These are phyloP conservation scores for Zosterops japonicus DNA, from an alignment of 2,113 vertebrate genomes.

Conservation along the genomic window DNA sequence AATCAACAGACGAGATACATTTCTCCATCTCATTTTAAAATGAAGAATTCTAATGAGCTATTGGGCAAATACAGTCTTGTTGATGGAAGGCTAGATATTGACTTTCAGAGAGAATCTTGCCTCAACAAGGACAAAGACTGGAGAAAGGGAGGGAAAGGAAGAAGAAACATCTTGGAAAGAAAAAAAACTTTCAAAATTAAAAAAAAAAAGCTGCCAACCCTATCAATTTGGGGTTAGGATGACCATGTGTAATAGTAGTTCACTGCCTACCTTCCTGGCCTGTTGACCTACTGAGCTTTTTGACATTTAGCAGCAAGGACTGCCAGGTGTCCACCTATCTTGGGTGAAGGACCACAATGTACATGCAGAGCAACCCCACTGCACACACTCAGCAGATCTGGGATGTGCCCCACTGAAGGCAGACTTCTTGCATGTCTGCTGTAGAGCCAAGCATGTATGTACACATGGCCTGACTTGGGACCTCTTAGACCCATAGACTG, in stretches of 20 bases:
- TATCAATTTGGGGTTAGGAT: neutral
- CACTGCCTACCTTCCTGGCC: neutral
- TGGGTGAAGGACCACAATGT: neutral
- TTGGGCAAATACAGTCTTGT: neutral
- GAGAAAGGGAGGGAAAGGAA: neutral
- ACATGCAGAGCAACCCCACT: neutral
- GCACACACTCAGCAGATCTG: neutral
- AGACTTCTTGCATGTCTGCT: neutral
- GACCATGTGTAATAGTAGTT: neutral
- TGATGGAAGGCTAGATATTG: neutral
- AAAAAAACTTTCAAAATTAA: neutral
- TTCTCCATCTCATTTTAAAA: neutral
- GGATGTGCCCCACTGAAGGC: rapidly evolving
- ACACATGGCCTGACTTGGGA: neutral
- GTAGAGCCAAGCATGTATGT: neutral
- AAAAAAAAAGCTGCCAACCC: neutral
- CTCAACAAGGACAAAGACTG: neutral
- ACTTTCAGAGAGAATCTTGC: neutral
- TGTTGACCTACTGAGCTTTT: neutral
- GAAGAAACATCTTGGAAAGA: neutral
- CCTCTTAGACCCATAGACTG: neutral
- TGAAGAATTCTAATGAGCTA: neutral
- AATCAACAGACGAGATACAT: neutral
- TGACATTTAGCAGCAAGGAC: neutral
- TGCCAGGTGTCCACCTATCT: neutral